These are phyloP conservation scores for Crambe crambe DNA, from an alignment of 37 sponge, comb jelly and placozoan genomes.

Conservation along the genomic window DNA sequence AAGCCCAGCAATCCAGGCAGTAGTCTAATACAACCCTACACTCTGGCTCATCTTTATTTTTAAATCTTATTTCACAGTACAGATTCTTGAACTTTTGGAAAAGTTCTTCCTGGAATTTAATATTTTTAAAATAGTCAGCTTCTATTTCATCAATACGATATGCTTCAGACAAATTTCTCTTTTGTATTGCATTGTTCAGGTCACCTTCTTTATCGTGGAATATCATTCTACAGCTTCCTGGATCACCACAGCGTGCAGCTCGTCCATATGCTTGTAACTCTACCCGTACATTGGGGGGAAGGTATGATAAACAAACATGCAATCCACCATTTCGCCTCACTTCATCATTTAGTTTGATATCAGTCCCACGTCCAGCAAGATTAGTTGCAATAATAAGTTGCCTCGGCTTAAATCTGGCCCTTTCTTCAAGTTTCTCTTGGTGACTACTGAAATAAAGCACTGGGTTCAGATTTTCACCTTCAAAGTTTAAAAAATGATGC, in stretches of 20 bases:
- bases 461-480: too few species aligned
- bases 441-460: too few species aligned
- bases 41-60: neutral
- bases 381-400: too few species aligned
- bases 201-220: neutral
- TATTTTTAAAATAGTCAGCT: neutral
- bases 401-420: too few species aligned
- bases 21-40: neutral
- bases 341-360: too few species aligned
- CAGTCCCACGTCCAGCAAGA: too few species aligned
- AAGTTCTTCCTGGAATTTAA: neutral
- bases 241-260: constrained; percentile 8
- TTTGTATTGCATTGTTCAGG: neutral
- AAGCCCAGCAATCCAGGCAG: neutral
- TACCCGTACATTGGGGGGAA: constrained; percentile 3
- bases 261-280: constrained; percentile 25
- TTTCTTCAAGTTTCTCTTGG: too few species aligned
- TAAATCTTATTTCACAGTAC: neutral
- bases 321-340: constrained; percentile 12
- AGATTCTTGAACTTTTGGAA: neutral
- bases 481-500: too few species aligned
- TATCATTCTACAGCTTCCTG: constrained; percentile 24
- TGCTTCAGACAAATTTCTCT: neutral
- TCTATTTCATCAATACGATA: neutral
- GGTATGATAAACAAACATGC: constrained; percentile 7